Conservation (phyloP, 2,797 vertebrate genomes). For the Crenuchus spilurus region DNA sequence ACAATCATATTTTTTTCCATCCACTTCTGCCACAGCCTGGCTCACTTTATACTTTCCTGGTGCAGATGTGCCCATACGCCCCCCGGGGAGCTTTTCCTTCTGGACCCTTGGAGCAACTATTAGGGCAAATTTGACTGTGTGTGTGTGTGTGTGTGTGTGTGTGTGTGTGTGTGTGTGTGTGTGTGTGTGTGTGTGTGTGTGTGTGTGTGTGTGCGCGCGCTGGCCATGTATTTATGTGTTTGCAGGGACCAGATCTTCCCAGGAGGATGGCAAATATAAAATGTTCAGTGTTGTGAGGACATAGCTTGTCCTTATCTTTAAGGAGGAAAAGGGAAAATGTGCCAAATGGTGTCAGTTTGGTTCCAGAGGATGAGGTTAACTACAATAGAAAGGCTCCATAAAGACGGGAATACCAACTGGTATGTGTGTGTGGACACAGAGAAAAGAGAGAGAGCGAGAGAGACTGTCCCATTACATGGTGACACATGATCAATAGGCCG, state of each 20-base stretch:
- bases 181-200: too few relatives aligned
- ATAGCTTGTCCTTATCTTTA: too few relatives aligned
- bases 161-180: background rate
- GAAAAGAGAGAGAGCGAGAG: background rate
- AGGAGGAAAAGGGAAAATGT: too few relatives aligned
- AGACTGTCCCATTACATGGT: conserved; percentile 94
- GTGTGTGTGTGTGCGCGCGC: too few relatives aligned
- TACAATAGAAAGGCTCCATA: background rate
- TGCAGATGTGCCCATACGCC: conserved; percentile 93
- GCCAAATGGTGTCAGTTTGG: too few relatives aligned
- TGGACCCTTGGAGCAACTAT: conserved; percentile 90
- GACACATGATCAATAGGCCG: conserved; percentile 99
- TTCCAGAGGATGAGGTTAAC: too few relatives aligned
- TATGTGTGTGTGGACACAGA: background rate
- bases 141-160: background rate
- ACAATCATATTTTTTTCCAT: conserved; percentile 13
- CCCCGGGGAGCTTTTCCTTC: conserved; percentile 80
- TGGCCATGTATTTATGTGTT: background rate
- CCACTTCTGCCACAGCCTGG: background rate
- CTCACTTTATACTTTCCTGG: conserved; percentile 81
- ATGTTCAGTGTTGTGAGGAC: background rate
- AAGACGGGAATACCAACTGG: background rate
- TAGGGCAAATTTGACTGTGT: conserved; percentile 83
- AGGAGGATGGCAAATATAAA: background rate
- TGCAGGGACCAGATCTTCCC: background rate